Conservation (phyloP, 2,113 vertebrate species). For the Mohoua ochrocephala region DNA sequence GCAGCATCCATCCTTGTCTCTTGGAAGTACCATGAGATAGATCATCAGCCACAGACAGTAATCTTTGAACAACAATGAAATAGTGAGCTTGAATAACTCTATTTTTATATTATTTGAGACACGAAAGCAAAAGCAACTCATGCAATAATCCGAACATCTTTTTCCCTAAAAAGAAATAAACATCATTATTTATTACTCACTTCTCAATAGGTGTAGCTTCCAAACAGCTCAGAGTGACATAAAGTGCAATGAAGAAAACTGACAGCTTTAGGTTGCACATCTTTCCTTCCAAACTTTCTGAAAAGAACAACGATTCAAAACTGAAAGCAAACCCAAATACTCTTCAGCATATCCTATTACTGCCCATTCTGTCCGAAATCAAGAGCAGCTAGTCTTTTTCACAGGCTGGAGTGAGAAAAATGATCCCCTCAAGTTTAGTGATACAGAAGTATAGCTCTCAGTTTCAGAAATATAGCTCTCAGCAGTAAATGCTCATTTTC, state of each 20-base stretch:
- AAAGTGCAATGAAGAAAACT: conserved; percentile 72
- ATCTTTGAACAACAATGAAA: conserved; percentile 25
- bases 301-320: conserved; percentile 35
- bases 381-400: background rate
- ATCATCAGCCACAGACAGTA: conserved; percentile 33
- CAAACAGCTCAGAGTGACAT: conserved; percentile 72
- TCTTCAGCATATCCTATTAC: background rate
- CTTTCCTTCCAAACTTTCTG: conserved; percentile 47
- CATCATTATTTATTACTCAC: conserved; percentile 64
- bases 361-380: background rate
- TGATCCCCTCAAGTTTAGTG: background rate
- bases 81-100: background rate
- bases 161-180: background rate
- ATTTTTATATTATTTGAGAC: background rate
- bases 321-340: background rate
- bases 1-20: conserved; percentile 65
- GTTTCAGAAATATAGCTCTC: background rate
- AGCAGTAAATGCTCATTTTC: background rate
- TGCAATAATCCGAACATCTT: background rate
- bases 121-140: background rate
- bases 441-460: background rate
- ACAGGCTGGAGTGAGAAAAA: background rate
- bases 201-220: conserved; percentile 77
- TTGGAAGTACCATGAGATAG: conserved; percentile 59
- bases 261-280: conserved; percentile 80